Evolutionary conservation across 2,888 invertebrate species (phyloP).

Genomic region (Eupithecia inturbata): DNA sequence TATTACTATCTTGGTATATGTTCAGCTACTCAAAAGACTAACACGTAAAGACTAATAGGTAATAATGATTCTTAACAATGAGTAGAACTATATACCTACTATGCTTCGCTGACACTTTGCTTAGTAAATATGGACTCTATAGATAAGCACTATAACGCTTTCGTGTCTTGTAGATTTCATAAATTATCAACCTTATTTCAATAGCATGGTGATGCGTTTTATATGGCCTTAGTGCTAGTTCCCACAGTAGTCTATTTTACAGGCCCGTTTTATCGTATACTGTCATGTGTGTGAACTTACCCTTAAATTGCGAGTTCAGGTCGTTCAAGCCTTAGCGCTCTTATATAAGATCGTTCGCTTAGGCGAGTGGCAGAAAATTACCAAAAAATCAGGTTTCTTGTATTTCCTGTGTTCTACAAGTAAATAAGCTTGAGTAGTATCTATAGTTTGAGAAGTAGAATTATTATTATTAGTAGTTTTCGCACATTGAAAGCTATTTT

Average conservation of each 20-base stretch:
- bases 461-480: no score
- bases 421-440: neutral
- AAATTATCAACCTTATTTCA: neutral
- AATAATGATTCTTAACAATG: conserved; percentile 13
- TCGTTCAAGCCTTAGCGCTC: neutral
- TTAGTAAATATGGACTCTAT: conserved; percentile 4
- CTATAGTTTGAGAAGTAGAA: neutral
- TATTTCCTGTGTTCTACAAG: neutral
- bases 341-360: no score
- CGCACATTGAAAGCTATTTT: neutral
- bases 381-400: neutral
- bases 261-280: no score
- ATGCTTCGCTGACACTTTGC: conserved; percentile 5
- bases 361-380: no score
- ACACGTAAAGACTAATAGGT: conserved; percentile 14
- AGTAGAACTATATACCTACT: conserved; percentile 13
- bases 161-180: neutral
- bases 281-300: no score
- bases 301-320: neutral
- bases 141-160: neutral
- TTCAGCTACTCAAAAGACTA: conserved; percentile 18
- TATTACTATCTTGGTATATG: conserved; percentile 14
- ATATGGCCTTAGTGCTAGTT: neutral
- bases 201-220: neutral
- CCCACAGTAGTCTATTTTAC: no score